A percentile compares a stretch with the other conserved stretches of the same genome.
These are phyloP conservation scores for Drosophila longiperda DNA, from an alignment of 2,888 invertebrate species.

Conservation along the genomic window DNA sequence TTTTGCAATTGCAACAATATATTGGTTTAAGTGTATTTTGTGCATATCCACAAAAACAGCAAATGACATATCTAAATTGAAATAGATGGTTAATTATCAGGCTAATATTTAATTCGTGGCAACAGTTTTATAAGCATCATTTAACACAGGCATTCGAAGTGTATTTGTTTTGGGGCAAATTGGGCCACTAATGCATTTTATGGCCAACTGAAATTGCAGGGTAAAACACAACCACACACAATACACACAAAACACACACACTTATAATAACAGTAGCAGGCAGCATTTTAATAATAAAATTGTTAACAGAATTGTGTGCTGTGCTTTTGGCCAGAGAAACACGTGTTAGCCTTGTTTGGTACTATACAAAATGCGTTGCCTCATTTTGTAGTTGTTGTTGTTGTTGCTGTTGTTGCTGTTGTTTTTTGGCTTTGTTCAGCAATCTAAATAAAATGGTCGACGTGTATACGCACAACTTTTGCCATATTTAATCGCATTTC, in stretches of 20 bases:
- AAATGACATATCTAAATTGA: conserved; percentile 4
- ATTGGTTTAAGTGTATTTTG: not conserved
- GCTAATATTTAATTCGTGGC: conserved; percentile 17
- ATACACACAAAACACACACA: conserved; percentile 14
- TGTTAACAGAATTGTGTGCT: conserved; percentile 77
- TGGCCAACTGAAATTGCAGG: conserved; percentile 64
- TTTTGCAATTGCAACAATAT: not conserved
- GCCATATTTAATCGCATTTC: conserved; percentile 81
- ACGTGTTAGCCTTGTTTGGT: conserved; percentile 76
- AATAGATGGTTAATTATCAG: conserved; percentile 43
- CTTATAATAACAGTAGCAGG: conserved; percentile 15
- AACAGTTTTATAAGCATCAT: conserved; percentile 39
- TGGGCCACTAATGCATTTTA: conserved; percentile 75
- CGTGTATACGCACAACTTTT: conserved; percentile 82
- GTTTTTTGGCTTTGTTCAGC: conserved; percentile 64
- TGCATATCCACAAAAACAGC: not conserved
- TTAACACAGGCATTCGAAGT: conserved; percentile 2
- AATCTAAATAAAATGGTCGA: conserved; percentile 80
- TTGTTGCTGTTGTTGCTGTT: conserved; percentile 29
- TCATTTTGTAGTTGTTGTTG: conserved; percentile 35
- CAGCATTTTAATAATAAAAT: conserved; percentile 82
- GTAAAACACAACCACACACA: conserved; percentile 21
- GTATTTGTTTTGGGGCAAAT: conserved; percentile 2
- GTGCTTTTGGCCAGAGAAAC: conserved; percentile 77
- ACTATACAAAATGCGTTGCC: conserved; percentile 47